A percentile compares a stretch with the other conserved stretches of the same genome.
These are phyloP conservation scores for Calcarius lapponicus DNA, from an alignment of 2,797 vertebrate genomes.

Conservation along the genomic window DNA sequence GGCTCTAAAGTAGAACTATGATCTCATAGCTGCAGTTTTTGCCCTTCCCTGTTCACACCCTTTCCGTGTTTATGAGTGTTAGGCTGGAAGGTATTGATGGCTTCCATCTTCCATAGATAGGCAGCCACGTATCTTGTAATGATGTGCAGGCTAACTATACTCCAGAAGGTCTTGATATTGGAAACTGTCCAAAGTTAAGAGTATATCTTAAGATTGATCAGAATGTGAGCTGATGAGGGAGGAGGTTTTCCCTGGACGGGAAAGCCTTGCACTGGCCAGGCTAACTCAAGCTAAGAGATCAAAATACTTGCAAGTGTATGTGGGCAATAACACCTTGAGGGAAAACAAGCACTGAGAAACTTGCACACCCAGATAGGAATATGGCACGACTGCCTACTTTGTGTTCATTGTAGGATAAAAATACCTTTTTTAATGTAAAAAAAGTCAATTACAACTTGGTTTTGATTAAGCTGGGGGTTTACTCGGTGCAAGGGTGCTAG, in stretches of 20 bases:
- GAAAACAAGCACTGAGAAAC: background rate
- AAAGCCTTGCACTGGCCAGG: background rate
- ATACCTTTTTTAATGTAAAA: background rate
- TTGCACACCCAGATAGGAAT: background rate
- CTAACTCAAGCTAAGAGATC: background rate
- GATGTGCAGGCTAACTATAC: background rate
- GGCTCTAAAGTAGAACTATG: constrained; percentile 32
- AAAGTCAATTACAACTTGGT: background rate
- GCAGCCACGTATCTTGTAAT: background rate
- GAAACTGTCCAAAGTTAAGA: background rate
- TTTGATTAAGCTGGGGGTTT: background rate
- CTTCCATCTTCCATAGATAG: background rate
- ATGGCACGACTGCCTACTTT: background rate
- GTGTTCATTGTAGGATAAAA: background rate
- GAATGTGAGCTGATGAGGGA: background rate
- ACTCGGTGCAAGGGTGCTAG: accelerated
- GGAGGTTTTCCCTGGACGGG: background rate
- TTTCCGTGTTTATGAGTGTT: background rate
- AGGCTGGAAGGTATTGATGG: background rate
- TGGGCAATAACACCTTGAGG: background rate
- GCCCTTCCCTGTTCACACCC: constrained; percentile 53
- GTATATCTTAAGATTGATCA: background rate
- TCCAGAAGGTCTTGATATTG: background rate
- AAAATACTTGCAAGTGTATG: background rate
- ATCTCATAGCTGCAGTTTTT: constrained; percentile 48